Conservation (phyloP, 2,797 vertebrate species). For the Cottoperca gobio region DNA sequence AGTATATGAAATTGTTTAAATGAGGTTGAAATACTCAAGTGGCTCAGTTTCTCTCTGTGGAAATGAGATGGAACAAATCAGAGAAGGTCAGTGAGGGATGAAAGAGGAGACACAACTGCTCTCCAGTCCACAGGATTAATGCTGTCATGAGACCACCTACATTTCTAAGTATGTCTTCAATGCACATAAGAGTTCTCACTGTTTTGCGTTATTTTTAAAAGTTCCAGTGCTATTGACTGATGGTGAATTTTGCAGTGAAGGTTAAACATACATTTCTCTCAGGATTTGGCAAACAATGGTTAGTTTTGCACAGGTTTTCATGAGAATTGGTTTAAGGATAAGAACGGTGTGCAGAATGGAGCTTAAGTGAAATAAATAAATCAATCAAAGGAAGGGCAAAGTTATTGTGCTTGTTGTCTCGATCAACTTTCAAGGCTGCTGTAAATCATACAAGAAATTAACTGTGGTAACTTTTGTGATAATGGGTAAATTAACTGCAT, state of each 20-base stretch:
- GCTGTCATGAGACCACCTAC: neutral
- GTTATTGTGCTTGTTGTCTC: neutral
- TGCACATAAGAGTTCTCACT: too few relatives aligned
- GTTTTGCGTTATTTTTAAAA: too few relatives aligned
- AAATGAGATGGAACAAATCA: constrained; percentile 15
- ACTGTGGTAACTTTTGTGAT: neutral
- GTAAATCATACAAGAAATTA: neutral
- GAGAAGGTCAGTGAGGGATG: neutral
- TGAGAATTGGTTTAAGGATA: neutral
- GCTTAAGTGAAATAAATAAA: neutral
- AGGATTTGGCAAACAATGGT: too few relatives aligned
- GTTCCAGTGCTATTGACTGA: too few relatives aligned
- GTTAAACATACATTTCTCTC: too few relatives aligned
- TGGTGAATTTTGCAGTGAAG: too few relatives aligned
- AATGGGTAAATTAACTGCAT: neutral
- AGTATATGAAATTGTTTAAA: neutral
- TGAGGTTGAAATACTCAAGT: neutral
- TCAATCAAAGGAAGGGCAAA: neutral
- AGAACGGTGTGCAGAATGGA: neutral
- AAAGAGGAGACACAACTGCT: neutral
- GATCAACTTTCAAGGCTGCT: neutral
- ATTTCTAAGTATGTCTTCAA: neutral
- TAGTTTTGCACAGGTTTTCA: neutral
- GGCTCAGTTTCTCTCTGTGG: neutral
- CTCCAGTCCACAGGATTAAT: neutral